Base-by-base conservation (phyloP, 2,113 vertebrate genomes). In the Salvelinus sp. region DNA sequence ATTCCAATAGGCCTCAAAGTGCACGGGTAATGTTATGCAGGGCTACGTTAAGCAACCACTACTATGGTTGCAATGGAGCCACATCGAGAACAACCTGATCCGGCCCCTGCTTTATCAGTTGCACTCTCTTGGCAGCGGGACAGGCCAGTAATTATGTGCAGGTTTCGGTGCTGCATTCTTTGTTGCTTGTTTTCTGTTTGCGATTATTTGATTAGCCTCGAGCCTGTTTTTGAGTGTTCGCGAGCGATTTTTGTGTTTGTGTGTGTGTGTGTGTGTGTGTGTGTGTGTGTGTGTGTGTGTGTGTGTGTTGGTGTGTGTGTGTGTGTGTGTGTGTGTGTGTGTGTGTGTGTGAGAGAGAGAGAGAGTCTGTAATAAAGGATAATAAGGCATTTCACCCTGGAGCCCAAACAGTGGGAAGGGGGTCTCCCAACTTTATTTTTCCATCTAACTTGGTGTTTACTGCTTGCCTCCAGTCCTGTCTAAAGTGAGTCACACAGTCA, bases 161-260 rank as follows among this genome's bases (percentile, higher is more conserved):
- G 75, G 72, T 77, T 73, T 78, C 13, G 62, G 69, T 62, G 60
- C 65, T 72, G 73, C 78, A 47, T 68, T 71, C 57, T 65, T 65
- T 74, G 48, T 50, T 25, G 33, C 54, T 73, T 73, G 79, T 80
- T 76, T 72, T 78, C 74, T 74, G 69, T 25, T 73, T 75, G 67
- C 54, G 28, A 64, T 79, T 72, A 69, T 82, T 83, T 72, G 54
- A 77, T 77, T 72, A 76, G 58, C 47, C 28, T 50, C 22, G 27
- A 54, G 76, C 28, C 27, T 20, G 80, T 82, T 71, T 75, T 66
- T 79, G 70, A 71, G 60, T 27, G 63, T 67, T 38, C n/a, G 76
- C 75, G 75, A 23, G 67, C 20, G 22, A 27, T 50, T 75, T 28
- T 27, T 30, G 33, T 72, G 12, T 44, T 27, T 7, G 47, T 76